A percentile compares a stretch with the other conserved stretches of the same genome.
Conservation (phyloP, 2,797 vertebrate species). For the Pseudotriccus pelzelni region DNA sequence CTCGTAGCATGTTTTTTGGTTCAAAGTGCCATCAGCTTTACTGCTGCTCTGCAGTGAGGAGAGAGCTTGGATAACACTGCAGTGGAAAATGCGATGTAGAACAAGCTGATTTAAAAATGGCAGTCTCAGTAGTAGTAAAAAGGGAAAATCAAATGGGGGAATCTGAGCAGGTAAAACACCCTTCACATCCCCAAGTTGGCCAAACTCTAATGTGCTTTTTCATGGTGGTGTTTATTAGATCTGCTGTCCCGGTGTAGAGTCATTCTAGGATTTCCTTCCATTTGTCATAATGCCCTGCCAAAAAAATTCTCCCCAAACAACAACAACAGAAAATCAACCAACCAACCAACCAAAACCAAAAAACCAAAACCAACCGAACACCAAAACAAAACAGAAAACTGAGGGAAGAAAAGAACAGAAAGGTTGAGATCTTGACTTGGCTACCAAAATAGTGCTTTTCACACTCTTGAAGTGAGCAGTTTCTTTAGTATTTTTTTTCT, state of each 20-base stretch:
- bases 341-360: no score
- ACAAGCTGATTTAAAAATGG: constrained; percentile 52
- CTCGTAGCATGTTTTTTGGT: neutral
- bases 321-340: neutral
- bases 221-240: neutral
- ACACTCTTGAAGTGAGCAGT: neutral
- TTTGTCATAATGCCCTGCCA: neutral
- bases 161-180: constrained; percentile 56
- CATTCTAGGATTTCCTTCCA: neutral
- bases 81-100: neutral
- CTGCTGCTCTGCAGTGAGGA: neutral
- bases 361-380: no score
- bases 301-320: neutral
- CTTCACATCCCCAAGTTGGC: neutral
- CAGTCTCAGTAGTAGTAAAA: constrained; percentile 17
- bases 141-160: neutral
- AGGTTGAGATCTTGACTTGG: neutral
- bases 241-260: neutral
- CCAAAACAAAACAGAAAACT: neutral
- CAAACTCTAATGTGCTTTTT: constrained; percentile 2
- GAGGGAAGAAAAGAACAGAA: neutral
- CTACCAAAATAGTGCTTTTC: neutral
- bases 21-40: neutral
- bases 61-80: neutral
- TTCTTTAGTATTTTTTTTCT: neutral